Evolutionary conservation across 2,888 invertebrate genomes (phyloP), one percentile per base, ranked within the genome.

Genomic region (Chromoteleia sp.): DNA sequence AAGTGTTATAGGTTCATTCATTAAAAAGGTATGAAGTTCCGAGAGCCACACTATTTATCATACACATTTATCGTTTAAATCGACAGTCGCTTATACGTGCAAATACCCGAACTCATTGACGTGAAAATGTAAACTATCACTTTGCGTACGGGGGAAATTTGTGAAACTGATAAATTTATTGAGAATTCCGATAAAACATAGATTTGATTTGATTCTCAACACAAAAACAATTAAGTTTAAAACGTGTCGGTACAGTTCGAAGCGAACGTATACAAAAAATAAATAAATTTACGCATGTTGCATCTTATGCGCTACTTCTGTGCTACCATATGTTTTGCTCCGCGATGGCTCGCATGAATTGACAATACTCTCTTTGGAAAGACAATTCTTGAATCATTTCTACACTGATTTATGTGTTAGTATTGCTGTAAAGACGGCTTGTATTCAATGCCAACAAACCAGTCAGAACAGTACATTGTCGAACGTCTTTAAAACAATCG

Each of bases 221-320:
- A 65, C 21, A 29, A 45, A 45, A 54, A 63, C 14, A 54, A 14
- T 45, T 58, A n/a, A 54, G 52, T 70, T 50, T n/a, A 21, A 45
- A 78, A 41, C 39, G 41, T 65, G 48, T 73, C 58, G 58, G 17
- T 45, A 77, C 43, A 71, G 15, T 50, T 50, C 45, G 12, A 80
- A 58, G 61, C 75, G 70, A 36, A 74, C 45, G 81, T 45, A 74
- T 19, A 63, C 63, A 52, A 43, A 48, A 36, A 25, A 21, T 50
- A 54, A 29, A 29, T 29, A 80, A 68, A 84, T 73, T 84, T n/a
- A n/a, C 82, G 85, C 86, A 83, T 84, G 84, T 80, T 86, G 81
- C 85, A 86, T 85, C 79, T 73, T 80, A 84, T 54, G 78, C 77
- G 85, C 85, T 85, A 76, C 81, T 77, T 86, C 73, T 84, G 74